These are phyloP conservation scores for Philopotamus ludificatus DNA, from an alignment of 1,140 invertebrate genomes.

Conservation along the genomic window DNA sequence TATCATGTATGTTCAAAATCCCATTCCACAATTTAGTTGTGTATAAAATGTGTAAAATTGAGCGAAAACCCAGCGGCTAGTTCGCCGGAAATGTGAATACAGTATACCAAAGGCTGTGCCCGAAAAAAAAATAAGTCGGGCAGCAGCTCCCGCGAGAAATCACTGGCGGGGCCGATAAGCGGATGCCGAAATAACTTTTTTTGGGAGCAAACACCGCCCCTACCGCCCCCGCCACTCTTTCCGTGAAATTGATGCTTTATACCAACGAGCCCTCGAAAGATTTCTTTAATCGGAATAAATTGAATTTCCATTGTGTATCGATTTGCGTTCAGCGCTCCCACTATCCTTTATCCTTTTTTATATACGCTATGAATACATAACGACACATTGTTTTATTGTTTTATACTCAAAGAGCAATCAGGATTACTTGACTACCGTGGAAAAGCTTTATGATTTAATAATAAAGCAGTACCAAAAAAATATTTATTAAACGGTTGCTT, in stretches of 20 bases:
- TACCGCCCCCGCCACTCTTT: background rate
- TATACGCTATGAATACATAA: too few species aligned
- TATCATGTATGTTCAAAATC: too few species aligned
- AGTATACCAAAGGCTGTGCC: conserved; percentile 17
- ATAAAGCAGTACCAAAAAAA: too few species aligned
- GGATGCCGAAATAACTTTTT: background rate
- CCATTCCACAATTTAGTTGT: too few species aligned
- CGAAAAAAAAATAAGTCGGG: conserved; percentile 21
- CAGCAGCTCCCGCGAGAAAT: conserved; percentile 23
- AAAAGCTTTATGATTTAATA: too few species aligned
- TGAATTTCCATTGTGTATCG: background rate
- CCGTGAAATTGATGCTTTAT: background rate
- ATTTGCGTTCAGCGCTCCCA: background rate
- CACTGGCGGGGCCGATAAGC: conserved; percentile 21
- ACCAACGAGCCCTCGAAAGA: background rate
- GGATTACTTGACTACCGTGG: too few species aligned
- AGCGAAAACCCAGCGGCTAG: background rate
- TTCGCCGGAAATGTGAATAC: conserved; percentile 32
- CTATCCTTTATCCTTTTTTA: too few species aligned
- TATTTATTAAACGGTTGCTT: too few species aligned
- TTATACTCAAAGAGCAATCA: too few species aligned
- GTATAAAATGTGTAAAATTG: too few species aligned
- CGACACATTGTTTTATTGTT: too few species aligned
- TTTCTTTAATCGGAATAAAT: conserved; percentile 12
- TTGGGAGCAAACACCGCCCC: background rate